These are phyloP conservation scores for Smutsia temminckii DNA, from an alignment of 2,797 vertebrate genomes.

Conservation along the genomic window DNA sequence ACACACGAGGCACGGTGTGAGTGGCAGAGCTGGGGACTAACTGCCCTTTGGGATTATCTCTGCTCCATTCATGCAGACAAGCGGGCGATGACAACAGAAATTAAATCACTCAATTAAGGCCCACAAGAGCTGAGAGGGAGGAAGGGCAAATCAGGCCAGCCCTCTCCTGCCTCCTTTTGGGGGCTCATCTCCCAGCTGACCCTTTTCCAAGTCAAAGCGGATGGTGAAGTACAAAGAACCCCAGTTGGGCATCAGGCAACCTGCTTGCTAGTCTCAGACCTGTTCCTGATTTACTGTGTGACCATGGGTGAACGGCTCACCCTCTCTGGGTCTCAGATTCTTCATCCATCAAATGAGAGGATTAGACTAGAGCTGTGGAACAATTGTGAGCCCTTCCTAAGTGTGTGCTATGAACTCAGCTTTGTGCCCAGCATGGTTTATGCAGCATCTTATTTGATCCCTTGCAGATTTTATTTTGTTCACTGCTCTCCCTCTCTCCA, in stretches of 20 bases:
- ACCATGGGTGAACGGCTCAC: background rate
- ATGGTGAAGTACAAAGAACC: background rate
- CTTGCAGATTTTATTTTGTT: background rate
- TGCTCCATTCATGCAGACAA: background rate
- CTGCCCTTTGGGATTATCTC: background rate
- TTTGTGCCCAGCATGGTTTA: background rate
- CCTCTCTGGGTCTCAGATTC: background rate
- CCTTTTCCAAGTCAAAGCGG: background rate
- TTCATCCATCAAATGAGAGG: background rate
- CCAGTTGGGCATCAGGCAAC: background rate
- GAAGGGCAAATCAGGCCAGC: fast-evolving
- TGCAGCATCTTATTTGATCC: background rate
- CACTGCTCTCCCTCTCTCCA: background rate
- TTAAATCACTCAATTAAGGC: background rate
- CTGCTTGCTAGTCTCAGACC: background rate
- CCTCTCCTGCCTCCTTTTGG: background rate
- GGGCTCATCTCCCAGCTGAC: background rate
- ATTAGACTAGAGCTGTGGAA: background rate
- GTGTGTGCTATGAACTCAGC: background rate
- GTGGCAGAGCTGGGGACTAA: background rate
- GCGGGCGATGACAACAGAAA: background rate
- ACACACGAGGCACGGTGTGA: fast-evolving
- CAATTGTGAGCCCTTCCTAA: background rate
- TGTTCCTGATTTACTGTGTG: background rate
- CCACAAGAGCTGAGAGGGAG: background rate